Evolutionary conservation across 2,888 invertebrate genomes (phyloP), one percentile per base, ranked within the genome.

Genomic region (Apamea crenata): DNA sequence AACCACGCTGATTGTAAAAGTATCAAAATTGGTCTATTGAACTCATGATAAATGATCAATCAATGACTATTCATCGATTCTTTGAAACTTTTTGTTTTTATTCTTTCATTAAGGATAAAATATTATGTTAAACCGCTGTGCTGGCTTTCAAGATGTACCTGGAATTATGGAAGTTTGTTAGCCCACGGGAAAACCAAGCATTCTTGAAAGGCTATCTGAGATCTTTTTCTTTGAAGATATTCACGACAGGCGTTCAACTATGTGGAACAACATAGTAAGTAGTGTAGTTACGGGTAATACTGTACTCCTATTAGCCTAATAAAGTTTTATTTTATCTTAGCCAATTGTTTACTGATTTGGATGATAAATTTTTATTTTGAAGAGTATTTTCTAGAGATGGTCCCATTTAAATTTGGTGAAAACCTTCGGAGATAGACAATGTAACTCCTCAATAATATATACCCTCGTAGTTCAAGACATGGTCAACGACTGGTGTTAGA

Each of bases 161-260:
- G 76, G 83, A 72, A 79, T 86, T 72, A 71, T 71, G 21, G 44
- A 71, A 50, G 14, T 61, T 59, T 61, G 61, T 65, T 53, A 47
- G 36, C 70, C 44, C 47, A 29, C 63, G 87, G 88, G 71, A 86
- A 88, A 87, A 81, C 87, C 88, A 63, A 36, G 73, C 12, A 56
- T 56, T 69, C 65, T 82, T 53, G 14, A 88, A 81, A 86, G 75
- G 65, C 75, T 77, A 81, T 86, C 81, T 53, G 63, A 61, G 36
- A 83, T 84, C 78, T 78, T 59, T 74, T 74, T 32, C 63, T 73
- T 69, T 65, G 61, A 65, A 82, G 14, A 59, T n/a, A 47, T 72
- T 71, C 50, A 65, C 70, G 59, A 74, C 32, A 47, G 53, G 83
- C 77, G 61, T 68, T 78, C 47, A 68, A 72, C 56, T 32, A 50